Conservation (phyloP, 2,797 vertebrate genomes). For the Sebastes dallii region DNA sequence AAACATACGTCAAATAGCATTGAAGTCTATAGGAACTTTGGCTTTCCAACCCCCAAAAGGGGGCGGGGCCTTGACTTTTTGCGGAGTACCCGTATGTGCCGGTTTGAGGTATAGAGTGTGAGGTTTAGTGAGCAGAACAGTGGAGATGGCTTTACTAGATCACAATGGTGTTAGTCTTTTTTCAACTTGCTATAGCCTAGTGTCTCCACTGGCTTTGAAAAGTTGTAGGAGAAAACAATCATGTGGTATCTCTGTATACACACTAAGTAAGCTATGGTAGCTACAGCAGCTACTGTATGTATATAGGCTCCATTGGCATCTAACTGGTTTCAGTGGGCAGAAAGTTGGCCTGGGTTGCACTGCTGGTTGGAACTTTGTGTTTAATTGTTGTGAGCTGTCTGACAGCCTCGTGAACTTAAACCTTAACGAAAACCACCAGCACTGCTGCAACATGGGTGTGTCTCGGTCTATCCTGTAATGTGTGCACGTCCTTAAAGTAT, state of each 20-base stretch:
- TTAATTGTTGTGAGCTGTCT: not conserved
- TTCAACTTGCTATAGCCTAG: no score
- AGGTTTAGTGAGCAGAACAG: not conserved
- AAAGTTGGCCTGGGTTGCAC: not conserved
- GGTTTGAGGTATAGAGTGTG: not conserved
- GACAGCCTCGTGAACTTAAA: not conserved
- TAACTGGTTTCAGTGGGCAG: not conserved
- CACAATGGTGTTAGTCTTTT: no score
- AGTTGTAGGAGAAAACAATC: no score
- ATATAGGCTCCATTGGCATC: not conserved
- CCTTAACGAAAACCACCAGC: not conserved
- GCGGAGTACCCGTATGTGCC: accelerated
- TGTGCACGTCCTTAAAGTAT: not conserved
- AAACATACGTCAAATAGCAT: no score
- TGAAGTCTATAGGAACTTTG: no score
- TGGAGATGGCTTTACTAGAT: no score
- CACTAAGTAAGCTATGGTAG: not conserved
- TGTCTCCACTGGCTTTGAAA: no score
- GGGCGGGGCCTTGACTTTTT: no score
- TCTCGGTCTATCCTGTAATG: not conserved
- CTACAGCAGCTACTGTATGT: not conserved
- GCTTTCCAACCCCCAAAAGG: no score
- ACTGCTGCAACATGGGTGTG: conserved; percentile 7
- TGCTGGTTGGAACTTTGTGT: not conserved
- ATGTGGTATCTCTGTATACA: not conserved